Evolutionary conservation across 2,888 invertebrate genomes (phyloP), one percentile per base, ranked within the genome.

Genomic region (Piscicola geometra): DNA sequence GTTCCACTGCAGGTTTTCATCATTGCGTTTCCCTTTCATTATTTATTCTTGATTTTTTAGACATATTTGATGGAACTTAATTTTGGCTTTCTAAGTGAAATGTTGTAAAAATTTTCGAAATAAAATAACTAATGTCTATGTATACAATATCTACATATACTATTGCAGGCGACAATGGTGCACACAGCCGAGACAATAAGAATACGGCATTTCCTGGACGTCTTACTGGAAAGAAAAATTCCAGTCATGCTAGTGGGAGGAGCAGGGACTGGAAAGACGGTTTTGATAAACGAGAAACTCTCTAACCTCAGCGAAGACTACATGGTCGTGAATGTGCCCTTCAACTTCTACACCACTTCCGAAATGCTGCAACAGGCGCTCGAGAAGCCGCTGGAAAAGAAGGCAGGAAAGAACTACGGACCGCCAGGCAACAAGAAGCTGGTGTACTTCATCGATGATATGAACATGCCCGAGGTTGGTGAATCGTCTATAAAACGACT

Each of bases 191-290:
- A 97, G 88, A 94, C 95, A 0, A 93, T 94, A 74, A 88, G 96
- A 79, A 89, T 96, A 28, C 89, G 92, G 82, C 96, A 89, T 84
- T 96, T 97, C 84, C 86, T 96, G 78, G 93, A 97, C 86, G 86
- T 95, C 77, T 86, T 97, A 74, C 92, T 96, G 90, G 91, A 90
- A 78, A 91, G 91, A 81, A 90, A 90, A 81, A 91, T 93, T 84
- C 96, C 97, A 0, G 92, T 96, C 0, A 95, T 97, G 96, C 86
- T 97, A 78, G 93, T 96, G 0, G 96, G 95, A 66, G 90, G 91
- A 76, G 94, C 80, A 0, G 96, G 96, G 1, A 92, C 92, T 82
- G 97, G 97, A 1, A 97, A 97, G 88, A 95, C 95, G 1, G 93
- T 95, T n/a, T 89, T 94, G 69, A 90, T 95, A 77, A 90, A 90